phyloP scores from a whole-genome alignment of 2,113 vertebrate genomes.

The Macrotis lagotis region DNA sequence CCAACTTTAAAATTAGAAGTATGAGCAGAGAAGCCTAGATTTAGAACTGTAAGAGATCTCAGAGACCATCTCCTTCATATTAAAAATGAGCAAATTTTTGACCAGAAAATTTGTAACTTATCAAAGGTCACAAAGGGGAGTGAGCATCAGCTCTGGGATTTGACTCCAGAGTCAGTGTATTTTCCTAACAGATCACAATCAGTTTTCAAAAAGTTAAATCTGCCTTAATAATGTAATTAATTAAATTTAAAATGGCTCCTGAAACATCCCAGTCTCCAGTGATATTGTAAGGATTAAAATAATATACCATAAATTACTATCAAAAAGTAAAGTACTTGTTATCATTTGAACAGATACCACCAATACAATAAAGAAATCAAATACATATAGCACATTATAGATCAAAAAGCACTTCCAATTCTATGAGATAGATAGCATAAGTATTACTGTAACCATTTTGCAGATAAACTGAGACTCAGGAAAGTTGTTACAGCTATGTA shows the following conservation, averaged over 20 bases:
- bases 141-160: neutral
- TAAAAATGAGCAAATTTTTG: neutral
- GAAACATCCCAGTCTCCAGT: neutral
- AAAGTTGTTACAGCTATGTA: no score
- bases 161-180: neutral
- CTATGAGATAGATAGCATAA: neutral
- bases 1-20: neutral
- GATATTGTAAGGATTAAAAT: neutral
- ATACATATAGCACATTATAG: neutral
- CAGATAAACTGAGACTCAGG: no score
- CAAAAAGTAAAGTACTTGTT: neutral
- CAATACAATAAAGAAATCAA: neutral
- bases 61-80: neutral
- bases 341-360: no score
- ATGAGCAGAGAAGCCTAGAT: neutral
- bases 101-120: neutral
- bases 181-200: neutral
- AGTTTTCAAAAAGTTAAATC: neutral
- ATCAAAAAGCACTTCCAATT: neutral
- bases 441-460: neutral
- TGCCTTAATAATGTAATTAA: slow-evolving; percentile 11
- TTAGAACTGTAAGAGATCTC: neutral
- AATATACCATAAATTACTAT: neutral
- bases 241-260: slow-evolving; percentile 13
- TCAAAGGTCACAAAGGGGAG: neutral